Evolutionary conservation across 2,888 invertebrate species (phyloP).

Genomic region (Podotricha telesiphe): DNA sequence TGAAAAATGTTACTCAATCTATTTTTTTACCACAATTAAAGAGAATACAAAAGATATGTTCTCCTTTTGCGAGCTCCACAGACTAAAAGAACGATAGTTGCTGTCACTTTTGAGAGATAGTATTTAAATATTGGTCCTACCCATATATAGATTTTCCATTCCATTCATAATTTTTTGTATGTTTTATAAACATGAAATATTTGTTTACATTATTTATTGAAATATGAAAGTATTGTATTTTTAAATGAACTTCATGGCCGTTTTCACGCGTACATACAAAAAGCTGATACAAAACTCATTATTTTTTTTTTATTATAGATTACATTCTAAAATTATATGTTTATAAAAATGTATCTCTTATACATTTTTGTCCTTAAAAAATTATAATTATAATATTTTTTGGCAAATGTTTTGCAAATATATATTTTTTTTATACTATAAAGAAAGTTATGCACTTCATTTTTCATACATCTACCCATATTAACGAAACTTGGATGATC

Average conservation of each 20-base stretch:
- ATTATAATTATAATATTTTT: not conserved
- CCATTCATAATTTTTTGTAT: not conserved
- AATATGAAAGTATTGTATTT: constrained; percentile 1
- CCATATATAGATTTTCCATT: not conserved
- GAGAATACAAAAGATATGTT: not conserved
- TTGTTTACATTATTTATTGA: not conserved
- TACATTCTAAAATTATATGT: too few relatives aligned
- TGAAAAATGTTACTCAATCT: too few relatives aligned
- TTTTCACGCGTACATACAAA: not conserved
- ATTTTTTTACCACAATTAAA: too few relatives aligned
- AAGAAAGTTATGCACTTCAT: too few relatives aligned
- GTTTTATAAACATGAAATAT: not conserved
- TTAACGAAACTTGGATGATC: not conserved
- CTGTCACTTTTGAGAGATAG: not conserved
- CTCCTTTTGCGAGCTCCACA: not conserved
- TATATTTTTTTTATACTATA: too few relatives aligned
- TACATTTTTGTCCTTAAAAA: too few relatives aligned
- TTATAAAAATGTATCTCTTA: too few relatives aligned
- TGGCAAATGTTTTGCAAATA: not conserved
- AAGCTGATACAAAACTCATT: not conserved
- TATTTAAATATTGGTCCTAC: not conserved
- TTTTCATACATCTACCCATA: too few relatives aligned
- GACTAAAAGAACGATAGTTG: not conserved
- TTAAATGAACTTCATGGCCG: not conserved
- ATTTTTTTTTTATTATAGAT: too few relatives aligned